Base-by-base conservation (phyloP, 2,888 invertebrate genomes). In the Clitarchus hookeri region DNA sequence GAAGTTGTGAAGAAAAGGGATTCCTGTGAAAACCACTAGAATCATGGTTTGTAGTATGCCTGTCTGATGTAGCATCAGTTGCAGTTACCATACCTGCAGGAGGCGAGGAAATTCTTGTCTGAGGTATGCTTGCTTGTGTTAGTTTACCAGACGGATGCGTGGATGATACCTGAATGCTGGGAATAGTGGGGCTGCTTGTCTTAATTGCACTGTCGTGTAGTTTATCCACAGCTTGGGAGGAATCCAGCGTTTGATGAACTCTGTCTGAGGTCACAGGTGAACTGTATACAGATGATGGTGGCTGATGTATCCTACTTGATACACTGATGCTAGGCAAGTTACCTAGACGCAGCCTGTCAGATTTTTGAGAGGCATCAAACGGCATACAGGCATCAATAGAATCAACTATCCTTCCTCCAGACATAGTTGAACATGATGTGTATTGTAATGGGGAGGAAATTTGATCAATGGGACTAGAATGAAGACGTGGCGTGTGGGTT, bases 1-100 rank as follows among this genome's bases (percentile, higher is more conserved):
- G 91, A 84, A 86, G 16, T 84, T 83, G 84, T 25, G 88, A 85
- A 26, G 88, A 86, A 82, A 87, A 88, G 16, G 87, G 88, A 26
- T 87, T 86, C 54, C 88, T 85, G 83, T 87, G 86, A 78, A 84
- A 87, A 48, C 65, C 65, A 65, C 23, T n/a, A n/a, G 65, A n/a
- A 65, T 65, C 65, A n/a, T 82, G 44, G 82, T 27, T 25, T 27
- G 82, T 23, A 27, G 16, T 4, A 27, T 82, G 26, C 23, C 82
- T 27, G 13, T 82, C 82, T 82, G 82, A 36, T 27, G 44, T 19
- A 19, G 27, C 23, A 36, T 12, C 82, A 19, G 82, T 9, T 12
- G 44, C 19, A 9, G 82, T 82, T 16, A 12, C 27, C 36, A 44
- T 19, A 23, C 36, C 82, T 19, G 27, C 27, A 13, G 26, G 82